phyloP scores from a whole-genome alignment of 64 coral and sea anemone genomes.

The Catalaphyllia jardinei region DNA sequence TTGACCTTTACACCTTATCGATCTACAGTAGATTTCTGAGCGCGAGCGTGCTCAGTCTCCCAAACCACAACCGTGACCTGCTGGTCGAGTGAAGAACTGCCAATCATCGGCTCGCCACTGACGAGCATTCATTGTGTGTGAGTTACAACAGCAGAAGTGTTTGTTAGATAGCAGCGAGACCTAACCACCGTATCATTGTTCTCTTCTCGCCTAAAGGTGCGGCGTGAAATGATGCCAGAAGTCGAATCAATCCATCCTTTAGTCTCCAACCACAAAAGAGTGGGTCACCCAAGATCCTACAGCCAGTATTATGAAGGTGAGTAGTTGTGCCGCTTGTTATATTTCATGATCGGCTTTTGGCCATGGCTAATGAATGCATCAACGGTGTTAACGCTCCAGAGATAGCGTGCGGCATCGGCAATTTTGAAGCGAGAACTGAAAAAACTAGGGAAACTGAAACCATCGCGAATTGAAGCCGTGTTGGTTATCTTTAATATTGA shows the following conservation, averaged over 20 bases:
- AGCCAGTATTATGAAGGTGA: slow-evolving; percentile 44
- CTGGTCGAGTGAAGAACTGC: not conserved
- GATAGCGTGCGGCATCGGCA: not conserved
- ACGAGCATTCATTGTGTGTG: not conserved
- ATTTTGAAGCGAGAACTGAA: too few relatives aligned
- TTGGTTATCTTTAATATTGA: too few relatives aligned
- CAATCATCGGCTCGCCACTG: slow-evolving; percentile 13
- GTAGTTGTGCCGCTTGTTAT: not conserved
- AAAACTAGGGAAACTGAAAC: too few relatives aligned
- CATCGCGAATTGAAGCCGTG: too few relatives aligned
- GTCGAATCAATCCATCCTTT: slow-evolving; percentile 20
- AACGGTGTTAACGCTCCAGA: not conserved
- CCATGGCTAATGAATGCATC: not conserved
- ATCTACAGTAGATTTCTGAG: not conserved
- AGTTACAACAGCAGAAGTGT: not conserved
- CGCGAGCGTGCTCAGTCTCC: not conserved
- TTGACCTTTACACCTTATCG: not conserved
- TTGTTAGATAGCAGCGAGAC: not conserved
- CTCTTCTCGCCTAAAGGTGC: slow-evolving; percentile 18
- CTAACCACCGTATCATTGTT: not conserved
- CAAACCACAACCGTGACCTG: not conserved
- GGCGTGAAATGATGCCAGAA: slow-evolving; percentile 46
- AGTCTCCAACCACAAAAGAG: slow-evolving; percentile 2
- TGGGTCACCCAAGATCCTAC: slow-evolving; percentile 2
- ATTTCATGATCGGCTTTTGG: not conserved